Evolutionary conservation across 2,797 vertebrate genomes (phyloP), one percentile per base, ranked within the genome.

Genomic region (Tragopan temminckii): DNA sequence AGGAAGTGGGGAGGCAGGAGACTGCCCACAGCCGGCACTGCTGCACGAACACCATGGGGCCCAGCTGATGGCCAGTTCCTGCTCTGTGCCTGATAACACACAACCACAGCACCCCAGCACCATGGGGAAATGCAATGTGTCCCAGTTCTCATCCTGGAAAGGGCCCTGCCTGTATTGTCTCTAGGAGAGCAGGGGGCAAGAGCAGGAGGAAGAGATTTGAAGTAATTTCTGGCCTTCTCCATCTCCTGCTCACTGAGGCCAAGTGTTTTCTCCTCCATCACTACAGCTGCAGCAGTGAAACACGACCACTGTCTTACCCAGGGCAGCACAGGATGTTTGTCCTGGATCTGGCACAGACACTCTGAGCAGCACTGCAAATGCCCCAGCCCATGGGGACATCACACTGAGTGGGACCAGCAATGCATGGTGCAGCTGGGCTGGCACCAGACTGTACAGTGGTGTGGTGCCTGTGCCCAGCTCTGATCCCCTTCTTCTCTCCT

Each of bases 1-100:
- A 89, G 95, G 96, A 96, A 96, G 92, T 58, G 90, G 84, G 79
- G 46, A 87, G 43, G 81, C 85, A 82, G 79, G 46, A 87, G 43
- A 77, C 84, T 1, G 19, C 88, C 72, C 2, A 0, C 57, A 76
- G 63, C 40, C 20, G 1, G 23, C 3, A 33, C 11, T 36, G 57
- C 70, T 29, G 4, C 2, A 16, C 1, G 3, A 52, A 29, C 5
- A 0, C 38, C 1, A 3, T 9, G 0, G 1, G 16, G 18, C 25
- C 25, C 25, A 1, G 0, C 27, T 4, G 0, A 5, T 29, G 45
- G 42, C 18, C 2, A 4, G 80, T 43, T 90, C 48, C 45, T 71
- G 75, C 64, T 87, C 19, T 0, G 0, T 5, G 23, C 33, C 17
- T 0, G 8, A 58, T 2, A 2, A 35, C 4, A 1, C 38, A 33